Conservation (phyloP, 2,113 vertebrate species). For the Menura novaehollandiae region DNA sequence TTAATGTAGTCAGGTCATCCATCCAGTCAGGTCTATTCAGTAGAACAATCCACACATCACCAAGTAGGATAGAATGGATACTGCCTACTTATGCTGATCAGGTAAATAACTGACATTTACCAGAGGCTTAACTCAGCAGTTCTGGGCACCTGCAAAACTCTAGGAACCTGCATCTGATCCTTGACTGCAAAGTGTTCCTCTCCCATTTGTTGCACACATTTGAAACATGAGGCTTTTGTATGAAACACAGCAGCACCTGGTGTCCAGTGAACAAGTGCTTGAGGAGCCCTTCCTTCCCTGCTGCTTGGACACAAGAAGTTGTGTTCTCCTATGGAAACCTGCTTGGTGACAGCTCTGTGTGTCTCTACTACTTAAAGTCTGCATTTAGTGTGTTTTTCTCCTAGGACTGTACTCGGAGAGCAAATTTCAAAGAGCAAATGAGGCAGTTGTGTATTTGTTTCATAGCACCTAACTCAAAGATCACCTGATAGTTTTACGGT, state of each 20-base stretch:
- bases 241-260: neutral
- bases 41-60: neutral
- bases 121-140: neutral
- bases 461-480: neutral
- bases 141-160: neutral
- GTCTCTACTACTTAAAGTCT: neutral
- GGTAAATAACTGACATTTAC: neutral
- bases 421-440: neutral
- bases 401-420: neutral
- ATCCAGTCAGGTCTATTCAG: neutral
- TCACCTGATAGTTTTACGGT: neutral
- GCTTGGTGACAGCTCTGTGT: neutral
- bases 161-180: neutral
- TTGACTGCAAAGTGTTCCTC: neutral
- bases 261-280: neutral
- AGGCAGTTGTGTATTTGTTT: neutral
- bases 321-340: neutral
- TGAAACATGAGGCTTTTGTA: accelerated
- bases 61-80: neutral
- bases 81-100: neutral
- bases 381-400: neutral
- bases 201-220: neutral
- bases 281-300: neutral
- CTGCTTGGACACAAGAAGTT: neutral
- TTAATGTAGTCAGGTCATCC: neutral